Evolutionary conservation across 2,113 vertebrate genomes (phyloP), one percentile per base, ranked within the genome.

Genomic region (Brachypteracias leptosomus): DNA sequence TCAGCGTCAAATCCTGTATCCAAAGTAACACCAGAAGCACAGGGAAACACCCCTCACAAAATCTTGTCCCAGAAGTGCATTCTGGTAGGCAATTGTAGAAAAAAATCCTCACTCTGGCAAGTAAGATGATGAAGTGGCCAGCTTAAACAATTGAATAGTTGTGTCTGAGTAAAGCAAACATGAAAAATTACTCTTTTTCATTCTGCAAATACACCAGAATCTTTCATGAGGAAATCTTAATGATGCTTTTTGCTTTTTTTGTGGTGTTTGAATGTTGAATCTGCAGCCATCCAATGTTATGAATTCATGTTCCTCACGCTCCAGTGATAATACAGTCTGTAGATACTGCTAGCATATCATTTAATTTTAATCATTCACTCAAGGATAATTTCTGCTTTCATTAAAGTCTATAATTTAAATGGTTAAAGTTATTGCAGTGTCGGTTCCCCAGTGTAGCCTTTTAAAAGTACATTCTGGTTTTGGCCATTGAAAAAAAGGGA

Each of bases 351-450:
- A 83, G 20, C 15, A 33, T 85, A 42, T 82, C 0, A 77, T 93
- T 95, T 94, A 86, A 93, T 83, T 93, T 95, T 88, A 95, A 90
- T 94, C 31, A 89, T 84, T 95, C 46, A 82, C 46, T 93, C n/a
- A 85, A 67, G 61, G 46, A 73, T 65, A 81, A 76, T 86, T 94
- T 80, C 70, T 86, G 36, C n/a, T 75, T 85, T 71, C 51, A 61
- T 77, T 58, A 79, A 36, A 76, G 17, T 74, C 67, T 89, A 78
- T 62, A 26, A 79, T 94, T 68, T 57, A 58, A 77, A 85, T 38
- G 85, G 33, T 42, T 88, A 35, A 20, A 66, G 38, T 85, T 73
- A 46, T 74, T 88, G 52, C 47, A 84, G 21, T 17, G 51, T 44
- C 57, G 71, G 35, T 3, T 4, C 35, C 16, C 6, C 8, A 28